These are phyloP conservation scores for Cololabis saira DNA, from an alignment of 2,113 vertebrate species.

Conservation along the genomic window DNA sequence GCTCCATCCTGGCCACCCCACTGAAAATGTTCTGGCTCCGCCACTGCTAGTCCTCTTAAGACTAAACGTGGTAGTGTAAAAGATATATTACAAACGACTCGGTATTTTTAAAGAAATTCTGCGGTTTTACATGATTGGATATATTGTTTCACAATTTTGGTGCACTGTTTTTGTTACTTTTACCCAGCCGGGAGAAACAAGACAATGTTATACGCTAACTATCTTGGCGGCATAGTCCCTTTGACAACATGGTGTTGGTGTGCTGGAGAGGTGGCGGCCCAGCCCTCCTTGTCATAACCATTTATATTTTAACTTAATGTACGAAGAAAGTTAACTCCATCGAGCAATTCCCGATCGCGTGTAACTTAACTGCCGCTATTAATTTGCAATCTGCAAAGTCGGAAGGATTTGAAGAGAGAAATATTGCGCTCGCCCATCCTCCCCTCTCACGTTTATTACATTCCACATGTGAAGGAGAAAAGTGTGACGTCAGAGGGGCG, in stretches of 20 bases:
- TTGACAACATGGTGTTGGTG: constrained; percentile 24
- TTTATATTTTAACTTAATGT: constrained; percentile 19
- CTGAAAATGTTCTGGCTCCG: no score
- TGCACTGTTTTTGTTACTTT: no score
- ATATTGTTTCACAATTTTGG: no score
- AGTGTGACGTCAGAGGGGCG: constrained; percentile 43
- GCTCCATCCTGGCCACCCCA: no score
- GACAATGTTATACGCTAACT: not conserved
- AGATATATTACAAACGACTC: no score
- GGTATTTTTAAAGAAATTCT: no score
- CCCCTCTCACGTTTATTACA: constrained; percentile 10
- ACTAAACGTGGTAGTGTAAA: no score
- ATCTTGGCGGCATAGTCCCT: constrained; percentile 30
- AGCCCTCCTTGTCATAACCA: constrained; percentile 34
- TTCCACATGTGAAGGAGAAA: constrained; percentile 32
- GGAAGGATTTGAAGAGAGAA: constrained; percentile 11
- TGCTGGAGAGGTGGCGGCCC: constrained; percentile 51
- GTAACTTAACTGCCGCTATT: not conserved
- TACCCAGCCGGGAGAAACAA: no score
- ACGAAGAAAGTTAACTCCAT: constrained; percentile 8
- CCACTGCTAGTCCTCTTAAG: no score
- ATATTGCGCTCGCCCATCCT: not conserved
- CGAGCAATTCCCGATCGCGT: constrained; percentile 12
- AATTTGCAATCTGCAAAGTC: not conserved
- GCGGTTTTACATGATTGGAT: no score